Evolutionary conservation across 2,888 invertebrate species (phyloP), one percentile per base, ranked within the genome.

Genomic region (Nomada ferruginata): DNA sequence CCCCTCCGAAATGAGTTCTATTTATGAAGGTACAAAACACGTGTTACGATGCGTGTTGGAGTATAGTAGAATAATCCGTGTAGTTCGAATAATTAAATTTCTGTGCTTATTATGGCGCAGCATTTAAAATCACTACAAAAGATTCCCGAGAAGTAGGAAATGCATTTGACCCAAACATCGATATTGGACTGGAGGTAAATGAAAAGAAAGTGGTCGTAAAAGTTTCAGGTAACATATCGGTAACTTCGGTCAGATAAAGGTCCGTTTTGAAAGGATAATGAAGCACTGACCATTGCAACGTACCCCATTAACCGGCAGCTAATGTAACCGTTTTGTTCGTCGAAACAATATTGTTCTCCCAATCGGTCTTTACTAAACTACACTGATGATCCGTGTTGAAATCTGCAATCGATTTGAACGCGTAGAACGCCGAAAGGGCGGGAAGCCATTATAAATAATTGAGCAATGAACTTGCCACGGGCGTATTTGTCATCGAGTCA

Each of bases 361-460:
- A 10, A 29, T 11, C 15, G 29, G 9, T 44, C 23, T 59, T 44
- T 53, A 20, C 23, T 9, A 13, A 72, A 29, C 15, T 0, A 26
- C 26, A 26, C 26, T 26, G 26, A 26, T 26, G 2, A 26, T 26
- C 26, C 26, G 26, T 26, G 26, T 26, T 26, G 26, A 26, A 26
- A 26, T 42, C 42, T 9, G 23, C 20, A 64, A 55, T 76, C 20
- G 71, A 20, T 15, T 63, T 26, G 13, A 20, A 29, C 66, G n/a
- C n/a, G 18, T n/a, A 29, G 42, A 53, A 20, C 26, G 29, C 7
- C 23, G 13, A 68, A n/a, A 4, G 59, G 52, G 52, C 69, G n/a
- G 71, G 7, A 53, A 73, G 47, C 11, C 47, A 61, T 77, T 47
- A 61, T 50, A 72, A 71, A 76, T 76, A 76, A 71, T 71, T 64